Percentiles rank a stretch among this genome's conserved stretches.
These are phyloP conservation scores for Champsocephalus esox DNA, from an alignment of 2,797 vertebrate genomes.

Conservation along the genomic window DNA sequence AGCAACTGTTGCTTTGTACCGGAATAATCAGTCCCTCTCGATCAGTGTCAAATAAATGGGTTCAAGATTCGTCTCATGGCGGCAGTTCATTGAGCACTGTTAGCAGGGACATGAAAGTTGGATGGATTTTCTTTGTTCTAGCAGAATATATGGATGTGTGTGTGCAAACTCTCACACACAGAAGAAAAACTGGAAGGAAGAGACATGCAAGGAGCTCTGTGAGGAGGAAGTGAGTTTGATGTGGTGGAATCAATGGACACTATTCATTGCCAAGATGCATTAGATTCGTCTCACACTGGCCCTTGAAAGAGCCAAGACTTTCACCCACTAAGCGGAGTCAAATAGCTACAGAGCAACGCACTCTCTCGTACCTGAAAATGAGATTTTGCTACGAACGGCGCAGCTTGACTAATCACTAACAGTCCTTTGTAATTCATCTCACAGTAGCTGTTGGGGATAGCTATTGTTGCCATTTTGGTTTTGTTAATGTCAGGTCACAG, in stretches of 20 bases:
- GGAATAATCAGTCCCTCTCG: conserved; percentile 62
- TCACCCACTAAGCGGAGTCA: conserved; percentile 38
- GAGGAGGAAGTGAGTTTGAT: conserved; percentile 83
- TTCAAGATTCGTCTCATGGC: conserved; percentile 34
- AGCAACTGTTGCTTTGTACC: conserved; percentile 26
- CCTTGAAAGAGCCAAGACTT: conserved; percentile 53
- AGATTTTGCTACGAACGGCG: conserved; percentile 39
- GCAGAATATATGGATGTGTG: conserved; percentile 24
- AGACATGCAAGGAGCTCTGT: conserved; percentile 58
- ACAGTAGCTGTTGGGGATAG: conserved; percentile 42
- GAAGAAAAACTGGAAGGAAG: conserved; percentile 21
- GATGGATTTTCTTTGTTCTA: conserved; percentile 44
- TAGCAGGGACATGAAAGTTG: conserved; percentile 23
- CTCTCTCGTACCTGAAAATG: conserved; percentile 13
- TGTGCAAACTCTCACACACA: conserved; percentile 7
- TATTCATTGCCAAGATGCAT: conserved; percentile 80
- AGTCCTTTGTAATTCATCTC: conserved; percentile 55
- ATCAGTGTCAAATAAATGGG: conserved; percentile 57
- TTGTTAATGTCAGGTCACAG: conserved; percentile 68
- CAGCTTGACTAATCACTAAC: conserved; percentile 38
- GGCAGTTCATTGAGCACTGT: conserved; percentile 33
- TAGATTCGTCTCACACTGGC: conserved; percentile 68
- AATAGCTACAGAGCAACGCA: conserved; percentile 28
- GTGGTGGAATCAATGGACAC: conserved; percentile 83
- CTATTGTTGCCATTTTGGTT: conserved; percentile 49